Base-by-base conservation (phyloP, 2,888 invertebrate genomes). In the Trachelus troglodyta region DNA sequence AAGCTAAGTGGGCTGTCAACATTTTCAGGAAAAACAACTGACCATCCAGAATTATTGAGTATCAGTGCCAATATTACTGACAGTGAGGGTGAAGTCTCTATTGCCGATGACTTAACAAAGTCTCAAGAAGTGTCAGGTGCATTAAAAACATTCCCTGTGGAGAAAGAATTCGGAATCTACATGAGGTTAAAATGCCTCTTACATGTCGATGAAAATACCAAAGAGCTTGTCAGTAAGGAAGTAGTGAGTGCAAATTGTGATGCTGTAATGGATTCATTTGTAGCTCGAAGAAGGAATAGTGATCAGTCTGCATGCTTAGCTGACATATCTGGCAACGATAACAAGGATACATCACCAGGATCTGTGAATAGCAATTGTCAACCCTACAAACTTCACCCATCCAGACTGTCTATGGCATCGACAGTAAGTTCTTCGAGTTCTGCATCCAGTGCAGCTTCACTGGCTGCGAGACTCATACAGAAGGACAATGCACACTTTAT, bases 251-350 rank as follows among this genome's bases (percentile, higher is more conserved):
- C 89, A 0, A 82, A 88, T 0, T 90, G 90, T 74, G 89, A 90
- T n/a, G 34, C 30, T 9, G 74, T 74, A 4, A 84, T 86, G 23
- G 69, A 84, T 4, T 80, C 83, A 4, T 56, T 56, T 56, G 37
- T 82, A 15, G 75, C 74, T 4, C 80, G 83, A 15, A 81, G 84
- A 23, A 85, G 77, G 79, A 82, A 76, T 69, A 86, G 85, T 37
- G 89, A 90, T 74, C 85, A 83, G 0, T 90, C 87, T 0, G 83
- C 87, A 1, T 88, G 84, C 4, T 73, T 90, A 3, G 90, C 89
- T 11, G 91, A 91, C 69, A 89, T 91, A 30, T 91, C 91, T 12
- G 89, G 87, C 6, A 89, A 88, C 76, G 91, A 89, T 4, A 89
- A 87, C 69, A 89, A 88, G 77, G 91, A 91, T 35, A 77, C 77